These are phyloP conservation scores for Exaiptasia diaphana DNA, from an alignment of 64 coral and sea anemone species.

Conservation along the genomic window DNA sequence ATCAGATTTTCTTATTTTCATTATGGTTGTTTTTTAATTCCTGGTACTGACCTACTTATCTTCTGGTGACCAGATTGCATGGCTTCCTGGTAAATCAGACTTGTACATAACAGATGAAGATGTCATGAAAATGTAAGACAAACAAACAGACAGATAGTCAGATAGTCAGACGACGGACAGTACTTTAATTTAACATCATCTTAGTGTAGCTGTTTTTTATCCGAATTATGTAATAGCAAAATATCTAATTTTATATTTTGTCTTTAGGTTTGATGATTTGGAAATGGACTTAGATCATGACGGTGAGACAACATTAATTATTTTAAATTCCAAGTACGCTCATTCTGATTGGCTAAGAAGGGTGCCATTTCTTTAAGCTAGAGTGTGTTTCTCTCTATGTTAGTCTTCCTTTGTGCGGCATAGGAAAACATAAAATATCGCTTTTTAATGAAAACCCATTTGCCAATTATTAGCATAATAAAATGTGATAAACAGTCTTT, in stretches of 20 bases:
- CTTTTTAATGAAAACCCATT: too few species aligned
- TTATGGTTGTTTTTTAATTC: neutral
- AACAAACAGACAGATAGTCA: neutral
- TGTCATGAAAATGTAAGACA: conserved; percentile 80
- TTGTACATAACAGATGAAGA: conserved; percentile 67
- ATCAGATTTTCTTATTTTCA: too few species aligned
- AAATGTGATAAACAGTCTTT: too few species aligned
- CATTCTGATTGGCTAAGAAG: too few species aligned
- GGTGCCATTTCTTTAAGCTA: too few species aligned
- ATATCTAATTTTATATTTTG: neutral
- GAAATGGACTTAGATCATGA: conserved; percentile 69
- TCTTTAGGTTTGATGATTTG: conserved; percentile 69
- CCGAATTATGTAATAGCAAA: neutral
- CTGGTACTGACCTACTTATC: neutral
- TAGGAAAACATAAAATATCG: too few species aligned
- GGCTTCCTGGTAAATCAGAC: conserved; percentile 52
- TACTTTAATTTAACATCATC: neutral
- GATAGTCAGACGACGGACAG: neutral
- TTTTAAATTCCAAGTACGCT: neutral
- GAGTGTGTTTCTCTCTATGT: too few species aligned
- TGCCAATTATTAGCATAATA: too few species aligned
- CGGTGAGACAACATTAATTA: conserved; percentile 28
- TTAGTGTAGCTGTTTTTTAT: neutral
- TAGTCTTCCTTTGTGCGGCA: too few species aligned
- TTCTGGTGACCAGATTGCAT: conserved; percentile 26